phyloP scores from a whole-genome alignment of 2,888 invertebrate species.

The Apodemia mormo region DNA sequence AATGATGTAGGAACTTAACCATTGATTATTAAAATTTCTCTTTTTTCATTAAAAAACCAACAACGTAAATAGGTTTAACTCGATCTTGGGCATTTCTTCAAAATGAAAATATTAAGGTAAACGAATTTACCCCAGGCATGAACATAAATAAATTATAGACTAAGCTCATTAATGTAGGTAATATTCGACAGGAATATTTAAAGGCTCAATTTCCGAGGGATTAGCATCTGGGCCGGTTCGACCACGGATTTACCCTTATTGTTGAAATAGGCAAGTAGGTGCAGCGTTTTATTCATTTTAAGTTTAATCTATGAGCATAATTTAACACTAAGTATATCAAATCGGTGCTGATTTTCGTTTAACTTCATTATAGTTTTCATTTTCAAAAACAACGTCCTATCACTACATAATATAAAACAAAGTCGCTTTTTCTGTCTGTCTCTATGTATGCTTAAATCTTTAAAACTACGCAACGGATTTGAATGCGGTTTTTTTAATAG shows the following conservation, averaged over 20 bases:
- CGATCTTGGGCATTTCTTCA: neutral
- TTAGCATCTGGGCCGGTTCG: neutral
- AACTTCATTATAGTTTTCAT: no score
- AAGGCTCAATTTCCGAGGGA: constrained; percentile 13
- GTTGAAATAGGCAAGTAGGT: neutral
- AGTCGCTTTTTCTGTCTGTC: no score
- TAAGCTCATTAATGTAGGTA: constrained; percentile 10
- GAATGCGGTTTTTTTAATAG: no score
- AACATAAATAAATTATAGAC: constrained; percentile 1
- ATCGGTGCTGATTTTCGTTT: neutral
- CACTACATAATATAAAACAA: no score
- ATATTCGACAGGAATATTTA: constrained; percentile 13
- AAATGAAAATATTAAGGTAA: neutral
- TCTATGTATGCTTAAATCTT: no score
- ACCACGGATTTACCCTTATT: constrained; percentile 10
- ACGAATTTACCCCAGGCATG: neutral
- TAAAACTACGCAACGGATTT: no score
- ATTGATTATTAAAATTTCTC: neutral
- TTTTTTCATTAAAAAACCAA: neutral
- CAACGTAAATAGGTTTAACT: neutral
- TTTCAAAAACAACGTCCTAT: no score
- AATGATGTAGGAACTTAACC: neutral
- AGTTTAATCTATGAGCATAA: neutral
- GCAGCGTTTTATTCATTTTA: neutral
- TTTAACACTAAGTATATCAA: neutral